Evolutionary conservation across 37 sponge, comb jelly and placozoan genomes (phyloP).

Genomic region (Agelas oroides): DNA sequence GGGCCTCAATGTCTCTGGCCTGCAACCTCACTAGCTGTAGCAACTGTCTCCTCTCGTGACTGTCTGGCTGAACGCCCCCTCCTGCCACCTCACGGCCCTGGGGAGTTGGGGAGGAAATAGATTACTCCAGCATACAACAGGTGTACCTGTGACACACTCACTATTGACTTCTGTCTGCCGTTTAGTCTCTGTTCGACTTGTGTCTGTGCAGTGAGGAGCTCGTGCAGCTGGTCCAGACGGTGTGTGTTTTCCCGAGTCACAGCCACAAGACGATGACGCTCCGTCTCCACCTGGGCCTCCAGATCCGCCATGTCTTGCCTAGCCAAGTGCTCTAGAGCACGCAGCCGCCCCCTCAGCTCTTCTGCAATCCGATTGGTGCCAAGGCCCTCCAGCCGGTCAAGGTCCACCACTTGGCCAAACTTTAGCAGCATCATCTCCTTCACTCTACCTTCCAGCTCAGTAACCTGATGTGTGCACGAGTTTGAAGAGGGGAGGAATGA

Average conservation of each 20-base stretch:
- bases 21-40: conserved; percentile 77
- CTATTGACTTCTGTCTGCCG: conserved; percentile 86
- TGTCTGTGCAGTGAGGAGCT: conserved; percentile 64
- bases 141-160: conserved; percentile 22
- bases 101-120: neutral
- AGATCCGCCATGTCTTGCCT: conserved; percentile 20
- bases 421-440: conserved; percentile 93
- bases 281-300: conserved; percentile 68
- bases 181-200: conserved; percentile 81
- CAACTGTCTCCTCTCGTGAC: conserved; percentile 77
- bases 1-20: conserved; percentile 75
- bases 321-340: conserved; percentile 52
- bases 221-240: conserved; percentile 58
- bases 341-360: conserved; percentile 77
- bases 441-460: conserved; percentile 67
- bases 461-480: conserved; percentile 34
- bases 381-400: conserved; percentile 86
- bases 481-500: neutral
- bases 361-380: conserved; percentile 74
- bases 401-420: conserved; percentile 94
- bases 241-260: conserved; percentile 84
- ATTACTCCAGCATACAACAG: neutral
- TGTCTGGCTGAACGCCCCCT: conserved; percentile 23
- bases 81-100: conserved; percentile 54
- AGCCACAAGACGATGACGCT: conserved; percentile 56